phyloP scores from a whole-genome alignment of 1,140 invertebrate species.

The Rhyacophila brunnea region DNA sequence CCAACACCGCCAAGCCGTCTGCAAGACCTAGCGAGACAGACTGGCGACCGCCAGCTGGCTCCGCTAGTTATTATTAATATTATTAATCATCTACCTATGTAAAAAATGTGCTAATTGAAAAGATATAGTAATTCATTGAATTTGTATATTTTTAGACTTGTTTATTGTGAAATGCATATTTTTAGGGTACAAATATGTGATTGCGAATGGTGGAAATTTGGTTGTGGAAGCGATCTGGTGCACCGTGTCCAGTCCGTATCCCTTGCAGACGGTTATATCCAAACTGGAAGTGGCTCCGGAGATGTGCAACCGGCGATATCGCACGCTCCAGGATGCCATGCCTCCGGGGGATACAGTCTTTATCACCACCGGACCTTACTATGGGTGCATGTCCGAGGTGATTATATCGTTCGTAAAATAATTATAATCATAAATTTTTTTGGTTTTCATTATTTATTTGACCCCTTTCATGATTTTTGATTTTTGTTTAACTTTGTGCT shows the following conservation, averaged over 20 bases:
- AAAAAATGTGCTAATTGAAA: too few relatives aligned
- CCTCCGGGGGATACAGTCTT: slow-evolving; percentile 67
- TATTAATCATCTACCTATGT: too few relatives aligned
- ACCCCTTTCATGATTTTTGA: too few relatives aligned
- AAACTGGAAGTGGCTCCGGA: slow-evolving; percentile 34
- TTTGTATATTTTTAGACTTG: neutral
- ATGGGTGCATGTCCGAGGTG: slow-evolving; percentile 76
- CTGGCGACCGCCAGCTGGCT: too few relatives aligned
- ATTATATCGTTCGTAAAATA: too few relatives aligned
- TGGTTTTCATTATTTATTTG: too few relatives aligned
- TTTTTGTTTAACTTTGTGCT: too few relatives aligned
- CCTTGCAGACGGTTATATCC: slow-evolving; percentile 66
- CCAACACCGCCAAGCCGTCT: too few relatives aligned
- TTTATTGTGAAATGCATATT: too few relatives aligned
- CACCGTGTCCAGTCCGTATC: slow-evolving; percentile 56
- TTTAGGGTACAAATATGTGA: slow-evolving; percentile 48
- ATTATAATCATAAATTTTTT: too few relatives aligned
- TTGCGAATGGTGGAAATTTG: slow-evolving; percentile 55
- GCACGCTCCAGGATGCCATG: slow-evolving; percentile 71
- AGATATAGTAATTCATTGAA: neutral
- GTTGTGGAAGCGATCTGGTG: slow-evolving; percentile 71
- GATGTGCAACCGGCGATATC: slow-evolving; percentile 41
- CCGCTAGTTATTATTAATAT: too few relatives aligned
- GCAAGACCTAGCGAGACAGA: too few relatives aligned
- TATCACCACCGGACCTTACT: slow-evolving; percentile 75